A percentile compares a stretch with the other conserved stretches of the same genome.
Evolutionary conservation across 2,113 vertebrate genomes (phyloP).

Genomic region (Etheostoma cragini): DNA sequence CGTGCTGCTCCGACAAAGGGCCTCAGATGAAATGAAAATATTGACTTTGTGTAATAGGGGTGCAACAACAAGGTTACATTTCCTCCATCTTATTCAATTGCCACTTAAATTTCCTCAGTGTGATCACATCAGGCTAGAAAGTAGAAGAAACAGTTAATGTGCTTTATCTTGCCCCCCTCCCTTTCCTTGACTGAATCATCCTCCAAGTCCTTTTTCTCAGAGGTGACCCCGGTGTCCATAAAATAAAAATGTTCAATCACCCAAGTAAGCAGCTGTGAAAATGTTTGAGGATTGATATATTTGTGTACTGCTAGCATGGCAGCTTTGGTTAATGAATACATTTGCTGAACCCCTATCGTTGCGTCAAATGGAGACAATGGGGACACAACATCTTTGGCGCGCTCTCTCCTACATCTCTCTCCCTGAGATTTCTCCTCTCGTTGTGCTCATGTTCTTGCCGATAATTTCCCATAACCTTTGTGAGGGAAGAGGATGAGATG

Average conservation of each 20-base stretch:
- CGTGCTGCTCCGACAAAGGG: conserved; percentile 26
- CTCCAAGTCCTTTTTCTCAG: conserved; percentile 25
- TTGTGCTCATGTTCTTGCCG: conserved; percentile 6
- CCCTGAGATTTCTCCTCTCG: neutral
- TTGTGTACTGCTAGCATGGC: conserved; percentile 11
- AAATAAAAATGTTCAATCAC: conserved; percentile 46
- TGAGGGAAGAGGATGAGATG: conserved; percentile 33
- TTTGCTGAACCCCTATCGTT: conserved; percentile 22
- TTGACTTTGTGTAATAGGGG: conserved; percentile 64
- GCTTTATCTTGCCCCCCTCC: neutral
- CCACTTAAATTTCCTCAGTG: conserved; percentile 31
- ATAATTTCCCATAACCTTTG: conserved; percentile 56
- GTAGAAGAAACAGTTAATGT: conserved; percentile 18
- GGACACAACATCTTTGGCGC: conserved; percentile 9
- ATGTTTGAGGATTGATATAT: conserved; percentile 27
- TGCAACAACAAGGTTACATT: conserved; percentile 62
- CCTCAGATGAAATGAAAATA: conserved; percentile 63
- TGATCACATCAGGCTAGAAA: neutral
- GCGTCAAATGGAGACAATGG: conserved; percentile 19
- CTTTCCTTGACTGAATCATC: conserved; percentile 10
- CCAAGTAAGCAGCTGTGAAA: conserved; percentile 26
- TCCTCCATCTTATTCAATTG: conserved; percentile 40
- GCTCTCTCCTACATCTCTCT: neutral
- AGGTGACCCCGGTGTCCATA: conserved; percentile 35
- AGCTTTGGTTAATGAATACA: conserved; percentile 45